Conservation (phyloP, 2,888 invertebrate genomes). For the Dryocosmus kuriphilus region DNA sequence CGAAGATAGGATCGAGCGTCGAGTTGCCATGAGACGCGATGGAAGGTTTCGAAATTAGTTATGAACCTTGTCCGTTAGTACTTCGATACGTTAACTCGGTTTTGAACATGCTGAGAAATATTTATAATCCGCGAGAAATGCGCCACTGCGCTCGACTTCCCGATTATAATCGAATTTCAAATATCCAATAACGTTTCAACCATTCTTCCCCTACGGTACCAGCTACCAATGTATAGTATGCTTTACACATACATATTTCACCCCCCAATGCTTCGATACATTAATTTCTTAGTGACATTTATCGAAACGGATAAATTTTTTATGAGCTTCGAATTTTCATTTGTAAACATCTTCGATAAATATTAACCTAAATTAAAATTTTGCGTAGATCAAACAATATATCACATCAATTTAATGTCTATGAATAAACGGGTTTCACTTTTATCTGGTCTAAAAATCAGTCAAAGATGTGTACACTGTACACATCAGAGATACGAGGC, state of each 20-base stretch:
- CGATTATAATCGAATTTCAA: slow-evolving; percentile 40
- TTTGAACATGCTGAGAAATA: slow-evolving; percentile 28
- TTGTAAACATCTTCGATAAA: too few species aligned
- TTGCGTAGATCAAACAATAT: too few species aligned
- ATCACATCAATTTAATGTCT: too few species aligned
- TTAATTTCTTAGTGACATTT: slow-evolving; percentile 34
- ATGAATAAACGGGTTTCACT: too few species aligned
- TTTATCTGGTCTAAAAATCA: too few species aligned
- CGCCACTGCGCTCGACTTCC: slow-evolving; percentile 15
- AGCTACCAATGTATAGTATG: not conserved
- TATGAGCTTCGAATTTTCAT: not conserved
- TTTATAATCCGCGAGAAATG: slow-evolving; percentile 30
- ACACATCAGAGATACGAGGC: too few species aligned
- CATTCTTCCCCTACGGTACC: slow-evolving; percentile 36
- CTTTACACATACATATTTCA: slow-evolving; percentile 28
- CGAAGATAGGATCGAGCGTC: slow-evolving; percentile 55
- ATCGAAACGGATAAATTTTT: slow-evolving; percentile 11
- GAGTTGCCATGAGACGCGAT: slow-evolving; percentile 48
- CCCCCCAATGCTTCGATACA: slow-evolving; percentile 12
- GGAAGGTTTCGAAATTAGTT: slow-evolving; percentile 61
- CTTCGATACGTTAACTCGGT: slow-evolving; percentile 41
- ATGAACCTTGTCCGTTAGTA: slow-evolving; percentile 49
- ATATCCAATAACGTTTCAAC: slow-evolving; percentile 43
- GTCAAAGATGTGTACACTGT: too few species aligned
- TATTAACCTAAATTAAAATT: too few species aligned